Conservation (phyloP, 2,888 invertebrate genomes). For the Mantis religiosa region DNA sequence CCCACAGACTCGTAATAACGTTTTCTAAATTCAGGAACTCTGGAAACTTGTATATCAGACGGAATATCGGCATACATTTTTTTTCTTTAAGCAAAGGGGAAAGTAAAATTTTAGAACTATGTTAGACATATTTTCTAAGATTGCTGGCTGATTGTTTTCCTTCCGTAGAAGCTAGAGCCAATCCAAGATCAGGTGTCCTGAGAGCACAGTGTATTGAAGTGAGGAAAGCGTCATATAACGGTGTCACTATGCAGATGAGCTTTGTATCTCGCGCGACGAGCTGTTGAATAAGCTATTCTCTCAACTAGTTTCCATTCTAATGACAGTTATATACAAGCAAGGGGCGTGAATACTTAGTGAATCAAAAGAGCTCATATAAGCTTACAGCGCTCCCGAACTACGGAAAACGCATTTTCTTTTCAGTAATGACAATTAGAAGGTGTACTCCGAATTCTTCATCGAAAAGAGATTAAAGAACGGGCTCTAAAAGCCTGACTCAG, state of each 20-base stretch:
- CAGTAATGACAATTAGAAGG: not conserved
- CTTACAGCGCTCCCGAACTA: not conserved
- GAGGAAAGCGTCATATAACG: not conserved
- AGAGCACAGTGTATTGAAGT: not conserved
- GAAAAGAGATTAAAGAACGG: not conserved
- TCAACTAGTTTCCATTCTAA: not conserved
- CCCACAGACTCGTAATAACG: too few species aligned
- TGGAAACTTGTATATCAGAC: too few species aligned
- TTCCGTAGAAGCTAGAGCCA: not conserved
- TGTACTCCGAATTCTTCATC: not conserved
- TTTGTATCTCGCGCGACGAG: not conserved
- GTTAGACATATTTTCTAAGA: too few species aligned
- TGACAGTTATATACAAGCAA: not conserved
- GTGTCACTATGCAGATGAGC: not conserved
- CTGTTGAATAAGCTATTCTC: not conserved
- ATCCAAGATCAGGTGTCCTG: not conserved
- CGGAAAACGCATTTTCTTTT: not conserved
- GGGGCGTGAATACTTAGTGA: not conserved
- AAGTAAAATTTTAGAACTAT: too few species aligned
- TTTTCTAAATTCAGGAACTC: too few species aligned
- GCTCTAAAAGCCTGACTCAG: not conserved
- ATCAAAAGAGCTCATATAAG: not conserved
- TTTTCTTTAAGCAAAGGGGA: too few species aligned
- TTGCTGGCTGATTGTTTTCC: too few species aligned
- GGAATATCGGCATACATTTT: too few species aligned